Evolutionary conservation across 2,113 vertebrate species (phyloP).

Genomic region (Seriola aureovittata): DNA sequence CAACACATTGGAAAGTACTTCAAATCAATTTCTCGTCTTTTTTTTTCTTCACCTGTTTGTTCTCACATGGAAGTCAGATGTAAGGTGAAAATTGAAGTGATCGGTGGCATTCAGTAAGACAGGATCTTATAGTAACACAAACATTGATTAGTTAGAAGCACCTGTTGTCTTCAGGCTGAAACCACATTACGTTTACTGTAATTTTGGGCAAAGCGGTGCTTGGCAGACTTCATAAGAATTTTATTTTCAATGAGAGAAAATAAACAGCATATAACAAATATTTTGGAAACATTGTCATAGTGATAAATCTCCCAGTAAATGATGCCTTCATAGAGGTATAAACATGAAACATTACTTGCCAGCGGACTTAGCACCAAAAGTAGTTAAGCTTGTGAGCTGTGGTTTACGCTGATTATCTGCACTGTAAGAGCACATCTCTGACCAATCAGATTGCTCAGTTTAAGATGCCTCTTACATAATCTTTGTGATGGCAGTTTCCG

Average conservation of each 20-base stretch:
- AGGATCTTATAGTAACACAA: not conserved
- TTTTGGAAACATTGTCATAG: not conserved
- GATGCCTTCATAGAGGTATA: not conserved
- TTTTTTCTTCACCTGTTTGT: too few relatives aligned
- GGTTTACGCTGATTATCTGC: slow-evolving; percentile 46
- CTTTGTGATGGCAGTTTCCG: slow-evolving; percentile 1
- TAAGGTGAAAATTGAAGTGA: too few relatives aligned
- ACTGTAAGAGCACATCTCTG: slow-evolving; percentile 1
- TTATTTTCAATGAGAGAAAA: not conserved
- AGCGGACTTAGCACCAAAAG: not conserved
- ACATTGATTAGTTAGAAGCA: not conserved
- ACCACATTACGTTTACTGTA: not conserved
- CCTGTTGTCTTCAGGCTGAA: not conserved
- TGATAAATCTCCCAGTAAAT: not conserved
- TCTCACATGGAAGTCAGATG: too few relatives aligned
- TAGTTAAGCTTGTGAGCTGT: slow-evolving; percentile 31
- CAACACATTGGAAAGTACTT: too few relatives aligned
- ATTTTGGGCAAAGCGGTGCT: not conserved
- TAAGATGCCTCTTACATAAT: slow-evolving; percentile 43
- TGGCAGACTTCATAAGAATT: too few relatives aligned
- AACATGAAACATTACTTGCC: not conserved
- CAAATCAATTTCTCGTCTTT: not conserved
- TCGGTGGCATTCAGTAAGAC: too few relatives aligned
- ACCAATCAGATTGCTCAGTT: slow-evolving; percentile 48
- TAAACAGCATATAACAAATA: not conserved